These are phyloP conservation scores for Potamarius usumacintae DNA, from an alignment of 2,113 vertebrate species.

Conservation along the genomic window DNA sequence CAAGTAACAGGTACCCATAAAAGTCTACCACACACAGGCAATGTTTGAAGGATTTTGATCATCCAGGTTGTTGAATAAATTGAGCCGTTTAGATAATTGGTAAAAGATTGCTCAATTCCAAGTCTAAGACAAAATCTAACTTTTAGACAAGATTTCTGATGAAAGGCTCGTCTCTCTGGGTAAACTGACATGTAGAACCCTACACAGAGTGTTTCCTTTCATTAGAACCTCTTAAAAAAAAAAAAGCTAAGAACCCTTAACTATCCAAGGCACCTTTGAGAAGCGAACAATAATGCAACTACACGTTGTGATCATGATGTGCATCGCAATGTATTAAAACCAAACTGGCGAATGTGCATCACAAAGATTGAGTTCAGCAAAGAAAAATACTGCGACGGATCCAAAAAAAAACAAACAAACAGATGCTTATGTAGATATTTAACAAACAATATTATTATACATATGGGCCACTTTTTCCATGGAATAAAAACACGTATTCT, in stretches of 20 bases:
- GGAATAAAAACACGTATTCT: too few species aligned
- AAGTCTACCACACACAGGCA: not conserved
- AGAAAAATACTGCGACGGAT: not conserved
- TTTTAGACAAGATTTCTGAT: not conserved
- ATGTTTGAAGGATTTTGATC: not conserved
- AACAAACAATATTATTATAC: too few species aligned
- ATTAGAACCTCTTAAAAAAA: not conserved
- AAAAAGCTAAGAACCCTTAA: not conserved
- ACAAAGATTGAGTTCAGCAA: not conserved
- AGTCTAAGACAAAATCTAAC: not conserved
- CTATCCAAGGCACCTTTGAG: not conserved
- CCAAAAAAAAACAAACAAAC: too few species aligned
- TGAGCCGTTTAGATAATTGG: not conserved
- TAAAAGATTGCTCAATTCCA: not conserved
- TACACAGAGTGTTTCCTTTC: not conserved
- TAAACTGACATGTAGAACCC: not conserved
- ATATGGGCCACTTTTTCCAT: too few species aligned
- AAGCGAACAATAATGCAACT: not conserved
- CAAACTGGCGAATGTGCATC: not conserved
- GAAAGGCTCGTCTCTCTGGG: not conserved
- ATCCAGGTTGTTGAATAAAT: not conserved
- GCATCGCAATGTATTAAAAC: not conserved
- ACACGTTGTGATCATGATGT: not conserved
- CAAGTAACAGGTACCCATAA: not conserved
- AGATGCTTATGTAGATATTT: too few species aligned